Percentiles rank a stretch among this genome's conserved stretches.
phyloP scores from a whole-genome alignment of 1,140 invertebrate genomes.

The Wasmannia auropunctata region DNA sequence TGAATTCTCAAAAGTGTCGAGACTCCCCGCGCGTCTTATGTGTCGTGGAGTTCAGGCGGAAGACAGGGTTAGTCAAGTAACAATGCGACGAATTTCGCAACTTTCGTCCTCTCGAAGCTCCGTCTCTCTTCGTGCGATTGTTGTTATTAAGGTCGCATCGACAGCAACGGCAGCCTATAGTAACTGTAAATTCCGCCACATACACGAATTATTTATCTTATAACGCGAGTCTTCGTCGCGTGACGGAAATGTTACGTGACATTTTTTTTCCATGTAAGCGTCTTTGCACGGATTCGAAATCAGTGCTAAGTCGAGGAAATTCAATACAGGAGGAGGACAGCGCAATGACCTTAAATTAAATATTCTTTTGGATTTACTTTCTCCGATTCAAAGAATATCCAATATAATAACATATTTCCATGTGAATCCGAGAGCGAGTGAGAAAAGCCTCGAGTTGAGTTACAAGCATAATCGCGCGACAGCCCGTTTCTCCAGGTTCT shows the following conservation, averaged over 20 bases:
- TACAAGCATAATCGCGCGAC: constrained; percentile 12
- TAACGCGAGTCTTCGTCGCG: too few species aligned
- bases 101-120: not conserved
- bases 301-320: not conserved
- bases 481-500: constrained; percentile 1
- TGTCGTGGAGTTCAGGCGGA: not conserved
- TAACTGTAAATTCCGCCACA: not conserved
- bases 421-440: not conserved
- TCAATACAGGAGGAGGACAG: too few species aligned
- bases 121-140: not conserved
- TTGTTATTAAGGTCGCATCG: not conserved
- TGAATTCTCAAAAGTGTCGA: constrained; percentile 40
- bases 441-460: not conserved
- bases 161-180: not conserved
- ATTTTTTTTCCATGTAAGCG: not conserved
- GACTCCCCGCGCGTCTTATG: not conserved
- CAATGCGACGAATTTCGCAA: not conserved
- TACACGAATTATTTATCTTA: not conserved
- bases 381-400: not conserved
- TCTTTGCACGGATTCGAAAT: not conserved
- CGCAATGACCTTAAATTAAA: not conserved
- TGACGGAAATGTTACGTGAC: not conserved
- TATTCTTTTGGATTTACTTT: not conserved
- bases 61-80: not conserved
- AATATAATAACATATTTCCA: constrained; percentile 1